A percentile compares a stretch with the other conserved stretches of the same genome.
phyloP scores from a whole-genome alignment of 2,888 invertebrate genomes.

The Herminia tarsipennalis region DNA sequence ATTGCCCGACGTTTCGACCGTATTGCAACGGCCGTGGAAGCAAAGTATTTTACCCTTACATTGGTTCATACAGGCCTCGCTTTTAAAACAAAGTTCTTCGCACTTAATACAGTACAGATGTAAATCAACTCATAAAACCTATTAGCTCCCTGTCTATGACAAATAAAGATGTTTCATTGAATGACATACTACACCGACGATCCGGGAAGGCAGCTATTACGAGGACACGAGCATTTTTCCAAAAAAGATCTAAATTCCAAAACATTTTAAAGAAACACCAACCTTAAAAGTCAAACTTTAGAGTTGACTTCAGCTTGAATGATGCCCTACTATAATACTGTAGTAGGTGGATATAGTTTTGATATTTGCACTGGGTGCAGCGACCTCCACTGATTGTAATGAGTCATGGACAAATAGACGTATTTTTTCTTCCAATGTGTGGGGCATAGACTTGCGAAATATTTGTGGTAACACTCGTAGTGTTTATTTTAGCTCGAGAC shows the following conservation, averaged over 20 bases:
- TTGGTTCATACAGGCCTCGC: too few relatives aligned
- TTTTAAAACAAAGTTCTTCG: not conserved
- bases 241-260: conserved; percentile 22
- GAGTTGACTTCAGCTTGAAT: conserved; percentile 20
- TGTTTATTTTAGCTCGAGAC: not conserved
- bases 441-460: not conserved
- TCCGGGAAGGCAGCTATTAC: conserved; percentile 72
- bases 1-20: too few relatives aligned
- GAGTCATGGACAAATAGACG: conserved; percentile 23
- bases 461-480: not conserved
- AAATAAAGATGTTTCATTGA: conserved; percentile 42
- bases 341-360: conserved; percentile 26
- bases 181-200: conserved; percentile 54
- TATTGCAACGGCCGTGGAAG: too few relatives aligned
- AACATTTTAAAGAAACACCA: conserved; percentile 6
- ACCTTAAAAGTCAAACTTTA: rapidly evolving
- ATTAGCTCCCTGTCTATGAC: conserved; percentile 15
- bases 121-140: not conserved
- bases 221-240: conserved; percentile 47
- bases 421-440: conserved; percentile 22
- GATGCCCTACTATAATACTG: conserved; percentile 11
- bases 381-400: conserved; percentile 52
- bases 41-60: too few relatives aligned
- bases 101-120: not conserved
- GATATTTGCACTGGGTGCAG: conserved; percentile 72